Conservation (phyloP, 1,140 invertebrate species). For the Temnothorax curvispinosus region DNA sequence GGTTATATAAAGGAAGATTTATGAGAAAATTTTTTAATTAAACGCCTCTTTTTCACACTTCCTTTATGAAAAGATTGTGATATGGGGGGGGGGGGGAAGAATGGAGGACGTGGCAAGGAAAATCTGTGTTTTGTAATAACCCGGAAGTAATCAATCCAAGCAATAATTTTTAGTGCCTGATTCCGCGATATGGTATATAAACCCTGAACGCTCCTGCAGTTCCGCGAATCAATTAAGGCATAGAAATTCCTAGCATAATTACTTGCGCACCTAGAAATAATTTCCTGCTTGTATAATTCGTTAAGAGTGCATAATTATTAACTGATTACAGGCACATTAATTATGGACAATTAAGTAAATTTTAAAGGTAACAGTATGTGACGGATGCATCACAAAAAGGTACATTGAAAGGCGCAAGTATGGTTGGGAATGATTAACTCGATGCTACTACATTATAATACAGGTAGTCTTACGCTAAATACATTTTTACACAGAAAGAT, state of each 20-base stretch:
- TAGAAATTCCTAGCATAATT: constrained; percentile 61
- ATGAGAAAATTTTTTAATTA: neutral
- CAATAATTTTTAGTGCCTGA: constrained; percentile 63
- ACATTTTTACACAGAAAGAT: neutral
- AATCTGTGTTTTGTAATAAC: constrained; percentile 52
- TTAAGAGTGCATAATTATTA: constrained; percentile 60
- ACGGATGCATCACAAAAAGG: constrained; percentile 40
- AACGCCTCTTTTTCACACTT: neutral
- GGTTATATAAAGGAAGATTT: neutral
- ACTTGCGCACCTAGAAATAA: constrained; percentile 54
- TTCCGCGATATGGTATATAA: constrained; percentile 63
- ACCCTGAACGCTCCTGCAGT: constrained; percentile 42
- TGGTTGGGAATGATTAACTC: neutral
- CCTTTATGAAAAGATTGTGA: neutral
- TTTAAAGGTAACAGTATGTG: constrained; percentile 59
- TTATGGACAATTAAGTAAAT: constrained; percentile 64
- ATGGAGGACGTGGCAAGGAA: neutral
- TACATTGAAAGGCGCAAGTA: neutral
- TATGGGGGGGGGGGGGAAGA: neutral
- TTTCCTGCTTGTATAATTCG: constrained; percentile 61
- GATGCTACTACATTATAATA: neutral
- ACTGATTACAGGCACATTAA: constrained; percentile 61
- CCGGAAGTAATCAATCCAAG: constrained; percentile 51
- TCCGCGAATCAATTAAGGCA: constrained; percentile 62
- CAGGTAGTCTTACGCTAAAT: neutral